Conservation (phyloP, 37 sponge, comb jelly and placozoan genomes). For the Axinella damicornis region DNA sequence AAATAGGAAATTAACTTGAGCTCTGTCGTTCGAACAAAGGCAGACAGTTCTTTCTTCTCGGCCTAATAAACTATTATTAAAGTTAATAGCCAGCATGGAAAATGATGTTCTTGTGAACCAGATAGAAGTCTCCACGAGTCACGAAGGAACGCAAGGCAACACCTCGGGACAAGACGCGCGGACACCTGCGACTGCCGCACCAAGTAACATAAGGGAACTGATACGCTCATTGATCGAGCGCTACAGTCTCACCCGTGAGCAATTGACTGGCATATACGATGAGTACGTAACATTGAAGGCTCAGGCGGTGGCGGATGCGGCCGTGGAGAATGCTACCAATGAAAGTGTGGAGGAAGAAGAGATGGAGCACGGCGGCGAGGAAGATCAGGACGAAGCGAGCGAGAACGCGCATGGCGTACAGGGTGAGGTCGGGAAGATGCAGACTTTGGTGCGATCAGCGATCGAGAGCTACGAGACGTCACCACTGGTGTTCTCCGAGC, state of each 20-base stretch:
- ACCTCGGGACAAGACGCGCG: background rate
- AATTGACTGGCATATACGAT: slow-evolving; percentile 37
- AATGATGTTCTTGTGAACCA: slow-evolving; percentile 15
- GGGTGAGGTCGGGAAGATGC: slow-evolving; percentile 45
- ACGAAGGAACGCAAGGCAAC: background rate
- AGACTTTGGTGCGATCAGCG: slow-evolving; percentile 54
- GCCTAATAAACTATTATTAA: slow-evolving; percentile 53
- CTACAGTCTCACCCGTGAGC: slow-evolving; percentile 18
- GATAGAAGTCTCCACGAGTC: background rate
- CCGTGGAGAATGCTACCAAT: background rate
- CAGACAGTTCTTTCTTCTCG: too few relatives aligned
- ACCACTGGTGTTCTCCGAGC: slow-evolving; percentile 1
- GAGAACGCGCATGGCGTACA: background rate
- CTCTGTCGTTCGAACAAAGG: background rate
- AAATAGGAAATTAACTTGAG: too few relatives aligned
- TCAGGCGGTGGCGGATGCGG: background rate
- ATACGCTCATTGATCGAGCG: slow-evolving; percentile 26
- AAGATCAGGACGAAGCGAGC: background rate
- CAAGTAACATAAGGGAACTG: background rate
- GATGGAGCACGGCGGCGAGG: background rate
- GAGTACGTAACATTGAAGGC: background rate
- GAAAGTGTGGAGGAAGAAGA: slow-evolving; percentile 1
- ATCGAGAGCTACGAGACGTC: slow-evolving; percentile 34
- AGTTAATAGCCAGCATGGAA: slow-evolving; percentile 46
- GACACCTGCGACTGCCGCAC: background rate